Evolutionary conservation across 2,888 invertebrate species (phyloP), one percentile per base, ranked within the genome.

Genomic region (Drosophila helvetica): DNA sequence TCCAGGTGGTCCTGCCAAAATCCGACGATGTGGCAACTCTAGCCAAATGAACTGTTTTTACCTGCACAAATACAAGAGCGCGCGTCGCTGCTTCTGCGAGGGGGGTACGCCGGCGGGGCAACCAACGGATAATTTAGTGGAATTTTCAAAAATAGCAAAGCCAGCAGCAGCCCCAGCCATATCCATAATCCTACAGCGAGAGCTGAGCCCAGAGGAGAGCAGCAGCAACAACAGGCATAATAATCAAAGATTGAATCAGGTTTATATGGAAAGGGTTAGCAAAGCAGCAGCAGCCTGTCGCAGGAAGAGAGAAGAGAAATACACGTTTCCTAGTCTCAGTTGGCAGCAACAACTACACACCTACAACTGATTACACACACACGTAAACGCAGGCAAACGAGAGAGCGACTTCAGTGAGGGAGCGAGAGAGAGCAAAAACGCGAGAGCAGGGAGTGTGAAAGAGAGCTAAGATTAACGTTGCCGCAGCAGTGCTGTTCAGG

Each of bases 191-290:
- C 66, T 56, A 68, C 56, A 56, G 55, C 56, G 57, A 67, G 53
- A 52, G 53, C 38, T 56, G 48, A 52, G 53, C 46, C 19, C 48
- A 66, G 38, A 47, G 38, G n/a, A 38, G 38, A n/a, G 38, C 38
- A 60, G 33, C 74, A 76, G 62, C 68, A 67, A 57, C 70, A 70
- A 42, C 68, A 66, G 70, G 74, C 78, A 88, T 85, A 88, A 85
- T 83, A 83, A 83, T 83, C 87, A 85, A 88, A 85, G 85, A 85
- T 85, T 85, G 88, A 85, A 85, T 85, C 85, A 85, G 85, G 85
- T 85, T 85, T 85, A 88, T 84, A 80, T 86, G 80, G 79, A 86
- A 71, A 71, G 86, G 83, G 83, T 86, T 83, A 86, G 88, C 88
- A 87, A 79, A 79, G 82, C 79, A 79, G 30, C 71, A 79, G 70